A percentile compares a stretch with the other conserved stretches of the same genome.
Conservation (phyloP, 1,140 invertebrate species). For the Phymastichus coffea region DNA sequence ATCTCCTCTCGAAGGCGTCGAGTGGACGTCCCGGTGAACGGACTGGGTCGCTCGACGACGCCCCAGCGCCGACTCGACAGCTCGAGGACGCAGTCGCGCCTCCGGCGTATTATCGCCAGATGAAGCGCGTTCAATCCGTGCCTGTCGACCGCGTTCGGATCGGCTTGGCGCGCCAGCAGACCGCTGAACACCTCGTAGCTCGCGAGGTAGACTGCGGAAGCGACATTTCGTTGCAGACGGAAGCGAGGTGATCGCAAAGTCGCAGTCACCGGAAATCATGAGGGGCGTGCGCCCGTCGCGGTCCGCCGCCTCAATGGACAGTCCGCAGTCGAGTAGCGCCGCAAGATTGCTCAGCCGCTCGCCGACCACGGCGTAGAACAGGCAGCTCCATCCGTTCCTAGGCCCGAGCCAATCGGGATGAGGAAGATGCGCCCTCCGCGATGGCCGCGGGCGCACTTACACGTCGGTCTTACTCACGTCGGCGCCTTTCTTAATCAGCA, state of each 20-base stretch:
- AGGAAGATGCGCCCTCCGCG: too few relatives aligned
- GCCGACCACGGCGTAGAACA: constrained; percentile 33
- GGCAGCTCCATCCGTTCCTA: constrained; percentile 33
- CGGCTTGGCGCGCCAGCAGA: constrained; percentile 31
- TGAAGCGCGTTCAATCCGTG: constrained; percentile 32
- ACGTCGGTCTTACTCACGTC: constrained; percentile 24
- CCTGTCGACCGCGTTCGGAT: constrained; percentile 28
- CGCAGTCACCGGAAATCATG: constrained; percentile 38
- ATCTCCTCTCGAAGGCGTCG: constrained; percentile 13
- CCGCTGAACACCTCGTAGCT: constrained; percentile 27
- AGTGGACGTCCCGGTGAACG: constrained; percentile 11
- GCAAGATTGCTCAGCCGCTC: constrained; percentile 38
- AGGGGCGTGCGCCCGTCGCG: constrained; percentile 33
- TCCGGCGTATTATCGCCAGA: constrained; percentile 32
- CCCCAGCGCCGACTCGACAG: constrained; percentile 21
- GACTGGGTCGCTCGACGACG: not conserved
- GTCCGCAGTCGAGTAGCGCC: constrained; percentile 48
- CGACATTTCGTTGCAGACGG: not conserved
- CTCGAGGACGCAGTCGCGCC: constrained; percentile 27
- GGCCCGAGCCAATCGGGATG: constrained; percentile 4
- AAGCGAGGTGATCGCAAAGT: too few relatives aligned
- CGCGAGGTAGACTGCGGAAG: constrained; percentile 32
- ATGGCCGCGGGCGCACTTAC: too few relatives aligned
- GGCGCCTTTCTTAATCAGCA: constrained; percentile 32
- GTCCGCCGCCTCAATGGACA: constrained; percentile 40